phyloP scores from a whole-genome alignment of 1,140 invertebrate genomes.

The Batillaria attramentaria region DNA sequence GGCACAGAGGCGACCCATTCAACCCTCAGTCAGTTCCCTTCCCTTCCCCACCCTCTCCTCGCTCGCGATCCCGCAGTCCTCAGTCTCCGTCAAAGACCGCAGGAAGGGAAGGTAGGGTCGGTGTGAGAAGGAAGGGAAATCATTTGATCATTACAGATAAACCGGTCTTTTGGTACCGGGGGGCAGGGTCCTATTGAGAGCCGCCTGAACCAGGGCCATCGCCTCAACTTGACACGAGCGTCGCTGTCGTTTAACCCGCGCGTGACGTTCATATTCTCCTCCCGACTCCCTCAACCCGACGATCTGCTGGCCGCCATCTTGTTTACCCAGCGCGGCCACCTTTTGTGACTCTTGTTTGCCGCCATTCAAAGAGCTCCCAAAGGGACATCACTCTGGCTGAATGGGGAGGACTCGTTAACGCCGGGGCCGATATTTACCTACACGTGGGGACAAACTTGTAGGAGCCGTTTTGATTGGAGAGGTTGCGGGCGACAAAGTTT shows the following conservation, averaged over 20 bases:
- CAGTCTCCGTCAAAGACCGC: not conserved
- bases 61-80: too few species aligned
- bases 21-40: not conserved
- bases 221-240: conserved; percentile 19
- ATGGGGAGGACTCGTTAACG: conserved; percentile 18
- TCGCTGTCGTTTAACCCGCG: conserved; percentile 32
- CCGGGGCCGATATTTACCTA: conserved; percentile 29
- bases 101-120: not conserved
- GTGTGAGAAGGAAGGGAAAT: conserved; percentile 28
- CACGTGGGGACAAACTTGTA: conserved; percentile 33
- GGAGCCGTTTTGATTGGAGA: conserved; percentile 32
- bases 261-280: conserved; percentile 32
- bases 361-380: conserved; percentile 23
- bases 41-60: too few species aligned
- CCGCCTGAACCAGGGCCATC: conserved; percentile 4
- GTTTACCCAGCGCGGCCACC: conserved; percentile 28
- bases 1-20: conserved; percentile 16
- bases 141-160: conserved; percentile 35
- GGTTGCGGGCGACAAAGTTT: conserved; percentile 21
- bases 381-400: conserved; percentile 31
- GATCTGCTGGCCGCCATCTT: conserved; percentile 36
- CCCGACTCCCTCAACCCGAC: not conserved
- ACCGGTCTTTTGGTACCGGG: conserved; percentile 19
- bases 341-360: conserved; percentile 30
- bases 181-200: not conserved